Evolutionary conservation across 1,140 invertebrate genomes (phyloP).

Genomic region (Hestina assimilis): DNA sequence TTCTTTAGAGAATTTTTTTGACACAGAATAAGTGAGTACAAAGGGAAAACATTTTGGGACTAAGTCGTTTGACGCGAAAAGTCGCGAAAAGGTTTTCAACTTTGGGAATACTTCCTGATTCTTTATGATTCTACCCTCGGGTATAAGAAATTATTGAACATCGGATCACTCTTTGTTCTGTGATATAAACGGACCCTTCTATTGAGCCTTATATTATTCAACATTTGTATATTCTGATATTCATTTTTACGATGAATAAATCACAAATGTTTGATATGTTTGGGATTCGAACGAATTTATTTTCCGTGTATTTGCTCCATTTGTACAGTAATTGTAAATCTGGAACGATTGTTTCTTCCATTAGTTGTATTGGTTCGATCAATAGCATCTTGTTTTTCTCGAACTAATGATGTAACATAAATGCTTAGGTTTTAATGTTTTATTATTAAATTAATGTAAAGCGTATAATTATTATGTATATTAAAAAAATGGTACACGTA

Average conservation of each 20-base stretch:
- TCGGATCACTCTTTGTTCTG: slow-evolving; percentile 20
- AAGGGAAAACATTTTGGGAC: slow-evolving; percentile 30
- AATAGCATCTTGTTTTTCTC: no score
- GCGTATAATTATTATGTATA: no score
- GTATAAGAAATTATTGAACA: slow-evolving; percentile 32
- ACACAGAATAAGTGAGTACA: slow-evolving; percentile 21
- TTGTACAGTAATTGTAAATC: background rate
- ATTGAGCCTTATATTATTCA: slow-evolving; percentile 18
- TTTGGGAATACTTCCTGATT: slow-evolving; percentile 35
- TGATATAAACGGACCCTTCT: slow-evolving; percentile 16
- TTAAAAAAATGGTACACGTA: no score
- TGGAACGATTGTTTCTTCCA: background rate
- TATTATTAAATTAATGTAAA: no score
- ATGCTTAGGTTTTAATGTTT: no score
- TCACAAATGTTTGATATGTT: slow-evolving; percentile 8
- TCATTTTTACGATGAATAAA: slow-evolving; percentile 21
- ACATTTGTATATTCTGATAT: slow-evolving; percentile 12
- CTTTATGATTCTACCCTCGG: slow-evolving; percentile 26
- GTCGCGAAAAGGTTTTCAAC: slow-evolving; percentile 25
- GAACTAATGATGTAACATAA: no score
- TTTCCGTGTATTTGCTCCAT: background rate
- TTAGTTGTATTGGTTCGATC: background rate
- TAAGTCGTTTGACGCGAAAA: slow-evolving; percentile 20
- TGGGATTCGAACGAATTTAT: background rate
- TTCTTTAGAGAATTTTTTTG: slow-evolving; percentile 17